Base-by-base conservation (phyloP, 2,797 vertebrate genomes). In the Emys orbicularis region DNA sequence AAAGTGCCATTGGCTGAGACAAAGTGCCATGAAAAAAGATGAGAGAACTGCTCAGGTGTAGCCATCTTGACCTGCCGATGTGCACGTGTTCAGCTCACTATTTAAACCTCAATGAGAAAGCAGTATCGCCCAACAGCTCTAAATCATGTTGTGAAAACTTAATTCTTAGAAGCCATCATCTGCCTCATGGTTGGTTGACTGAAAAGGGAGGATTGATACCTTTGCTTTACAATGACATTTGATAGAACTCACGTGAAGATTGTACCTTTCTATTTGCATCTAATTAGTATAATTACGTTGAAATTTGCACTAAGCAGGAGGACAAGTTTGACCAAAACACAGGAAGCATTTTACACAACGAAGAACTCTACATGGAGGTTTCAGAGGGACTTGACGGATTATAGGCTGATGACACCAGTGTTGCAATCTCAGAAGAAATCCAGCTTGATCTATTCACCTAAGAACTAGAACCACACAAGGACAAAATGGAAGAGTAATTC, bases 251-350 rank as follows among this genome's bases (percentile, higher is more conserved):
- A 83, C 12, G 77, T 21, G 21, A 90, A 84, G 41, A 27, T 18
- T 18, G 6, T 19, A 50, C 19, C 12, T 54, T 37, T 86, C 0
- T 44, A 83, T 79, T 89, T 81, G 31, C 0, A 0, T 18, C 2
- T 16, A 89, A 68, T 27, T 65, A 34, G 47, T 15, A 31, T 1
- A 61, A 81, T 1, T 7, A 61, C 18, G 3, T n/a, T 79, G 52
- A 74, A 86, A 92, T 29, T 34, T 81, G 29, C 54, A 86, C 47
- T 61, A 89, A 86, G 79, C 34, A 84, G 56, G 86, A 80, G 54
- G 29, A 68, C 1, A 0, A 79, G 56, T 88, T 87, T 44, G 88
- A 76, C 13, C 23, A 87, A 88, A 93, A 57, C 9, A 18, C 65
- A 72, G n/a, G 34, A 72, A 23, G 65, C 4, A 50, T 56, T 90